These are phyloP conservation scores for Aspidapion aeneum DNA, from an alignment of 2,888 invertebrate species.

Conservation along the genomic window DNA sequence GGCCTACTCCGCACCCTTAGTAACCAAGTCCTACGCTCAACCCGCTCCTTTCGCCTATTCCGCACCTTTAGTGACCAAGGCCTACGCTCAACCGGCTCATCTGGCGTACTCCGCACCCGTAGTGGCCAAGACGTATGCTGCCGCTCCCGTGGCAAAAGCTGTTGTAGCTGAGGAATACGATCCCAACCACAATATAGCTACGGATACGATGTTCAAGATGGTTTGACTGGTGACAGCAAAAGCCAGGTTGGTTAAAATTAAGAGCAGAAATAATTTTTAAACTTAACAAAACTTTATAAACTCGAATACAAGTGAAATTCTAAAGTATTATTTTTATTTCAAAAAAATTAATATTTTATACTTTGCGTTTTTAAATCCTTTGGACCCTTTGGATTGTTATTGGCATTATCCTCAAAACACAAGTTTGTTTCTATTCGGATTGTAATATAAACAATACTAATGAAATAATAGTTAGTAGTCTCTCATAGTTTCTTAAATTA, in stretches of 20 bases:
- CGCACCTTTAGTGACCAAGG: slow-evolving; percentile 25
- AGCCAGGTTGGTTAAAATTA: slow-evolving; percentile 47
- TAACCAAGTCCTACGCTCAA: slow-evolving; percentile 29
- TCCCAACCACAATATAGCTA: slow-evolving; percentile 54
- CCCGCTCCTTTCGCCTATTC: slow-evolving; percentile 28
- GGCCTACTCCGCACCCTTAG: slow-evolving; percentile 27
- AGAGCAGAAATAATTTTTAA: slow-evolving; percentile 13
- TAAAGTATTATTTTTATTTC: too few species aligned
- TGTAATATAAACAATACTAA: too few species aligned
- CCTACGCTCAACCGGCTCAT: slow-evolving; percentile 27
- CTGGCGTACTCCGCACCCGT: slow-evolving; percentile 23
- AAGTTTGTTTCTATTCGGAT: too few species aligned
- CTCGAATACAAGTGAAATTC: too few species aligned
- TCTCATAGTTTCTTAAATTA: background rate
- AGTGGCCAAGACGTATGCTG: slow-evolving; percentile 9
- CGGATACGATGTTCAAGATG: slow-evolving; percentile 56
- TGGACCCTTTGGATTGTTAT: too few species aligned
- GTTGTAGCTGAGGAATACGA: slow-evolving; percentile 38
- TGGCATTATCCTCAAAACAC: too few species aligned
- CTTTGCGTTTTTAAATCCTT: too few species aligned
- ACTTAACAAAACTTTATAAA: too few species aligned
- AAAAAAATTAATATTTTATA: too few species aligned
- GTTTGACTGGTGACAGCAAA: slow-evolving; percentile 56
- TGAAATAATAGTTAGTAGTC: background rate
- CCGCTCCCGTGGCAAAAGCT: slow-evolving; percentile 30